Conservation (phyloP, 2,113 vertebrate species). For the Albula goreensis region DNA sequence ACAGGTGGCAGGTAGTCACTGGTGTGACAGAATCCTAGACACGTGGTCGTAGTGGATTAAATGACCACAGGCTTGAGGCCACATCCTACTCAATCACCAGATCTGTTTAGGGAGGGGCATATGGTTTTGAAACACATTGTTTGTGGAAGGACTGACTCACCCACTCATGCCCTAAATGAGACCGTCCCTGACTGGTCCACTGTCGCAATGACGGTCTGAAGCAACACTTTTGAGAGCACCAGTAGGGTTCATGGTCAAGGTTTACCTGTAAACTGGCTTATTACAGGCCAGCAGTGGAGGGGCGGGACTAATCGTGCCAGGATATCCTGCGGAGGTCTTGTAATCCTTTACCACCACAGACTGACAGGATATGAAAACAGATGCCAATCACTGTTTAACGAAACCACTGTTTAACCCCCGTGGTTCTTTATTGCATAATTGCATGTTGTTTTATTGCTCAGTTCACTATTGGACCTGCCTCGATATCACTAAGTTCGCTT, state of each 20-base stretch:
- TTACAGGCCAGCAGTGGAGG: neutral
- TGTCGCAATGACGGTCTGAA: neutral
- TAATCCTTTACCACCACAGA: neutral
- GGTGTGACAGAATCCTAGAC: neutral
- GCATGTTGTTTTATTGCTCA: too few species aligned
- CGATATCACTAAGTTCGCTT: too few species aligned
- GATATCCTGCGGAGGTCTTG: neutral
- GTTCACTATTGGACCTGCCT: too few species aligned
- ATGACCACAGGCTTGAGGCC: neutral
- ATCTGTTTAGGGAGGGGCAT: neutral
- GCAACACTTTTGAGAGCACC: neutral
- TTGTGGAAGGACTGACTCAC: constrained; percentile 2
- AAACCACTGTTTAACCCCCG: too few species aligned
- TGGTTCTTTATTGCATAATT: too few species aligned
- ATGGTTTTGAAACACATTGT: neutral
- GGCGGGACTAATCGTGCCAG: neutral
- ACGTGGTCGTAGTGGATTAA: neutral
- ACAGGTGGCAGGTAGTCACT: neutral
- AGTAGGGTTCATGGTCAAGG: neutral
- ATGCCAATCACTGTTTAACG: too few species aligned
- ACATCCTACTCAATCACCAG: neutral
- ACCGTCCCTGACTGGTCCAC: neutral
- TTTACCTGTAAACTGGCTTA: neutral
- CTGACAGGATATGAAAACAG: too few species aligned
- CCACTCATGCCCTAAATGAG: neutral